Base-by-base conservation (phyloP, 2,888 invertebrate species). In the Rhagonycha lutea region DNA sequence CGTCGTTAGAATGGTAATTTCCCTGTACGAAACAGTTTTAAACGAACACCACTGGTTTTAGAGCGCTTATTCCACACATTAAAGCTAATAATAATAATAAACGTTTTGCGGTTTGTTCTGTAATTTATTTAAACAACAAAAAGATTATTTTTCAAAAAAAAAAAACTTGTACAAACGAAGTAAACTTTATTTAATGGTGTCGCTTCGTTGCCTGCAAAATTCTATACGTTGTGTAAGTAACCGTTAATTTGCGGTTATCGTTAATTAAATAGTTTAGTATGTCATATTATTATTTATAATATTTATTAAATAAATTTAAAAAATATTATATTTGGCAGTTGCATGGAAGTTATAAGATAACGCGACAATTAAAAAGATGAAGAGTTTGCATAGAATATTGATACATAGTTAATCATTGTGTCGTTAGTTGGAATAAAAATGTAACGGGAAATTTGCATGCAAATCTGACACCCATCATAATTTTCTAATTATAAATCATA, bases 201-300 rank as follows among this genome's bases (percentile, higher is more conserved):
- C 63, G 63, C 24, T 65, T 65, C 24, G 63, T 65, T 65, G 24
- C 63, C 63, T 65, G 63, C 26, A 65, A 65, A 65, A 65, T 65
- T 24, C 23, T 65, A 65, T 24, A 24, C 26, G 24, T 65, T 65
- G 63, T 65, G 63, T 65, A 65, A 65, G 63, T 65, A 65, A 65
- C 63, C 63, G 63, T 65, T 65, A 65, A 65, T n/a, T 24, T 26
- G 23, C 63, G 26, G 24, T 65, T 65, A 65, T 65, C 63, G 7
- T 65, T 65, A 65, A 65, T 65, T 65, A 65, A 65, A 24, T 65
- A 65, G 63, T 65, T 65, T 26, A 65, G 63, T 65, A 65, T 65
- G 63, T 65, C 63, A 26, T 65, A 65, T 63, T 32, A 32, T 47
- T 47, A 47, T 47, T 47, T 47, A 47, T 47, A 47, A 47, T n/a